These are phyloP conservation scores for Arnoldichthys spilopterus DNA, from an alignment of 2,797 vertebrate species.

Conservation along the genomic window DNA sequence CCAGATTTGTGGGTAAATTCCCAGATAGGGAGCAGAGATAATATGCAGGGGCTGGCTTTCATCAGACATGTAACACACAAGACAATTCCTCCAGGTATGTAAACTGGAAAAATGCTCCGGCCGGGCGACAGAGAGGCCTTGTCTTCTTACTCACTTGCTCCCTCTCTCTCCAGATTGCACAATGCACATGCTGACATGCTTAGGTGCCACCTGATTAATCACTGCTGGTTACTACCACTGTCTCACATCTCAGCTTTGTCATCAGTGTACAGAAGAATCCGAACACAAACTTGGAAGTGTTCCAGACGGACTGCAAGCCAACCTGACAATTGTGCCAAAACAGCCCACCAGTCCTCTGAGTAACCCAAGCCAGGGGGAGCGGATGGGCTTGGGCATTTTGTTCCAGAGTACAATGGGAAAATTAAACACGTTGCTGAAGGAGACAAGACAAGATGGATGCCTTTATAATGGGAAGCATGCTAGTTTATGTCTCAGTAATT, in stretches of 20 bases:
- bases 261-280: constrained; percentile 41
- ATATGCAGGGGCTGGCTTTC: constrained; percentile 43
- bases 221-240: constrained; percentile 50
- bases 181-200: constrained; percentile 57
- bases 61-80: constrained; percentile 51
- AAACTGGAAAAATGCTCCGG: constrained; percentile 43
- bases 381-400: constrained; percentile 44
- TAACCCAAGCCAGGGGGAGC: constrained; percentile 48
- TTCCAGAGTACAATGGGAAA: constrained; percentile 49
- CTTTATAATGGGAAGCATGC: constrained; percentile 13
- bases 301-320: constrained; percentile 58
- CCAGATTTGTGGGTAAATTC: constrained; percentile 49
- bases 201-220: constrained; percentile 57
- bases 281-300: constrained; percentile 41
- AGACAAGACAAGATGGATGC: constrained; percentile 35
- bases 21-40: constrained; percentile 49
- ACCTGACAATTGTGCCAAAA: constrained; percentile 63
- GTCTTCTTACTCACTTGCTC: constrained; percentile 24
- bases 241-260: constrained; percentile 55
- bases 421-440: constrained; percentile 33
- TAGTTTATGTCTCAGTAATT: constrained; percentile 63
- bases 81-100: constrained; percentile 54
- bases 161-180: constrained; percentile 40
- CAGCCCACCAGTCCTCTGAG: constrained; percentile 50
- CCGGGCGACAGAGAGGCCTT: constrained; percentile 48